These are phyloP conservation scores for Acrobasis repandana DNA, from an alignment of 2,888 invertebrate species.

Conservation along the genomic window DNA sequence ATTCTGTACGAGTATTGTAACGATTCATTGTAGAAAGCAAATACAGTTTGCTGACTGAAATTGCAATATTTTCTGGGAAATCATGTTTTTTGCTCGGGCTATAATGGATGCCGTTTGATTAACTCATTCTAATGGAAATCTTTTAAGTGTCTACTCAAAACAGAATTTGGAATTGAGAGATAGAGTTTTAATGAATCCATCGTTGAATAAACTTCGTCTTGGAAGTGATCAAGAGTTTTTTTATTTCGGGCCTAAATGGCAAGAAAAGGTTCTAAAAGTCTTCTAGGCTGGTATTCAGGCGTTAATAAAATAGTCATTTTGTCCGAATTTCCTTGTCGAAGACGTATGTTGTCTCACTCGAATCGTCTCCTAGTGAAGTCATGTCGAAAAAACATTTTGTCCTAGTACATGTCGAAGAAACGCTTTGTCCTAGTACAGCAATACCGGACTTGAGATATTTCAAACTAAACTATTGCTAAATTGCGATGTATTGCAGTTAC, in stretches of 20 bases:
- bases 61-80: background rate
- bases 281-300: too few relatives aligned
- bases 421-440: too few relatives aligned
- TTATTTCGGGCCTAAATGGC: background rate
- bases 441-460: too few relatives aligned
- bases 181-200: background rate
- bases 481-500: too few relatives aligned
- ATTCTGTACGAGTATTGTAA: background rate
- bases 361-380: too few relatives aligned
- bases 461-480: too few relatives aligned
- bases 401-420: too few relatives aligned
- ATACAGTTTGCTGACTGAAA: background rate
- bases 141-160: conserved; percentile 2
- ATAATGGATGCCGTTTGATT: conserved; percentile 2
- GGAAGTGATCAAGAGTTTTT: background rate
- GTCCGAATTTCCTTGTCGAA: too few relatives aligned
- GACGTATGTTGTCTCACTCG: too few relatives aligned
- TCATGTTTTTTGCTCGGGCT: background rate
- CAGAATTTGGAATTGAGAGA: conserved; percentile 1
- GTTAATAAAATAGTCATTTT: too few relatives aligned
- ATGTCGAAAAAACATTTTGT: too few relatives aligned
- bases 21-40: background rate
- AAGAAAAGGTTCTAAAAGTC: too few relatives aligned
- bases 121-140: conserved; percentile 7
- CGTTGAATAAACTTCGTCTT: background rate